phyloP scores from a whole-genome alignment of 2,113 vertebrate genomes.

The Sula dactylatra region DNA sequence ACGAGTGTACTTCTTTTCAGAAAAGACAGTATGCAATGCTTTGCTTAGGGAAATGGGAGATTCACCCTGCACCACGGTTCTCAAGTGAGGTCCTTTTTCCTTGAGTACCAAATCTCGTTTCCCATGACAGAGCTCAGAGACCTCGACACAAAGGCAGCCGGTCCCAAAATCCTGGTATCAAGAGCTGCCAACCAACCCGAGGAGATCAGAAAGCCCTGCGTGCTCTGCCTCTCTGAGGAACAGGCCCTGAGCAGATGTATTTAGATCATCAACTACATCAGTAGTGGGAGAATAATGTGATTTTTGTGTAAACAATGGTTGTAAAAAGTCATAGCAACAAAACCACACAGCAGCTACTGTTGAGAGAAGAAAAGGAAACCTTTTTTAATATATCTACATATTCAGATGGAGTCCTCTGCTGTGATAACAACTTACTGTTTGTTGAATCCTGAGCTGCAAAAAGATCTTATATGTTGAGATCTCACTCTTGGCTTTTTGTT shows the following conservation, averaged over 20 bases:
- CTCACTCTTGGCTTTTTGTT: constrained; percentile 46
- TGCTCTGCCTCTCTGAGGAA: background rate
- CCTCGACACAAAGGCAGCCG: rapidly evolving
- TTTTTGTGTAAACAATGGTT: background rate
- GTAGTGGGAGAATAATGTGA: background rate
- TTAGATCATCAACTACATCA: background rate
- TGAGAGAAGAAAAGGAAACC: constrained; percentile 29
- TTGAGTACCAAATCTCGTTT: background rate
- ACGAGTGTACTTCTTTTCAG: background rate
- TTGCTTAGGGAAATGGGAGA: background rate
- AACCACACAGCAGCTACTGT: background rate
- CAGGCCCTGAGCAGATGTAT: background rate
- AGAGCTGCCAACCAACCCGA: rapidly evolving
- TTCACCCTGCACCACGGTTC: background rate
- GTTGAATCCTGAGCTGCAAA: constrained; percentile 16
- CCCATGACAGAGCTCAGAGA: background rate
- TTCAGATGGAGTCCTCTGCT: constrained; percentile 16
- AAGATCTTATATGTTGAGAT: background rate
- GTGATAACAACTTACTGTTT: constrained; percentile 39
- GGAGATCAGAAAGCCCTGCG: background rate
- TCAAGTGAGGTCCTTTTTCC: background rate
- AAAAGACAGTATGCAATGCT: background rate
- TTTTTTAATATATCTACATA: background rate
- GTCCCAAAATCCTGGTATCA: background rate
- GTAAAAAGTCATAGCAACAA: background rate